Evolutionary conservation across 1,140 invertebrate genomes (phyloP).

Genomic region (Drosophila mojavensis): DNA sequence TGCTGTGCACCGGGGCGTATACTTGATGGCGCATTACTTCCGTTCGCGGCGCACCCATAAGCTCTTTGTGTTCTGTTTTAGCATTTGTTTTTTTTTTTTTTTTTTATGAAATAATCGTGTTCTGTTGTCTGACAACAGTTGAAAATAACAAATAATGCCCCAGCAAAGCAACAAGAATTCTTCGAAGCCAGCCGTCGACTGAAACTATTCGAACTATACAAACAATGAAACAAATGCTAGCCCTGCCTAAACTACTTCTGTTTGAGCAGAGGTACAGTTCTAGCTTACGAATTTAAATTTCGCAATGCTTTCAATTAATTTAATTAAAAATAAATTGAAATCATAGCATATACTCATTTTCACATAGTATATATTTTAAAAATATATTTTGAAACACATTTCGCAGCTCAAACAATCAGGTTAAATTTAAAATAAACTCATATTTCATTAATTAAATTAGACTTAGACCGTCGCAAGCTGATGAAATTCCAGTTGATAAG

Average conservation of each 20-base stretch:
- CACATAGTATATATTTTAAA: too few species aligned
- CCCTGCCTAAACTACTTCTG: too few species aligned
- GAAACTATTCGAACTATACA: constrained; percentile 2
- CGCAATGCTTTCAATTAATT: too few species aligned
- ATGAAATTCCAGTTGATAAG: background rate
- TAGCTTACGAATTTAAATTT: too few species aligned
- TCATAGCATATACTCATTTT: too few species aligned
- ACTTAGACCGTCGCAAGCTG: background rate
- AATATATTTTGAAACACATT: background rate
- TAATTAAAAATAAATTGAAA: too few species aligned
- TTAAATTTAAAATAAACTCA: background rate
- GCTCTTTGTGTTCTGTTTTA: background rate
- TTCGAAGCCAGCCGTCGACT: background rate
- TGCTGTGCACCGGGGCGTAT: constrained; percentile 37
- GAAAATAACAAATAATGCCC: constrained; percentile 6
- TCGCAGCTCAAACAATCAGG: background rate
- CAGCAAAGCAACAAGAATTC: background rate
- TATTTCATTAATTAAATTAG: background rate
- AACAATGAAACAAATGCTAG: background rate
- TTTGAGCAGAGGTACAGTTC: too few species aligned
- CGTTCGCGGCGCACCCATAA: constrained; percentile 32
- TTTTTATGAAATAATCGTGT: constrained; percentile 19
- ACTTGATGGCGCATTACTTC: constrained; percentile 39
- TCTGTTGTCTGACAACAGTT: background rate
- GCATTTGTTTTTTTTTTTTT: background rate